Conservation (phyloP, 1,140 invertebrate species). For the Zophobas morio region DNA sequence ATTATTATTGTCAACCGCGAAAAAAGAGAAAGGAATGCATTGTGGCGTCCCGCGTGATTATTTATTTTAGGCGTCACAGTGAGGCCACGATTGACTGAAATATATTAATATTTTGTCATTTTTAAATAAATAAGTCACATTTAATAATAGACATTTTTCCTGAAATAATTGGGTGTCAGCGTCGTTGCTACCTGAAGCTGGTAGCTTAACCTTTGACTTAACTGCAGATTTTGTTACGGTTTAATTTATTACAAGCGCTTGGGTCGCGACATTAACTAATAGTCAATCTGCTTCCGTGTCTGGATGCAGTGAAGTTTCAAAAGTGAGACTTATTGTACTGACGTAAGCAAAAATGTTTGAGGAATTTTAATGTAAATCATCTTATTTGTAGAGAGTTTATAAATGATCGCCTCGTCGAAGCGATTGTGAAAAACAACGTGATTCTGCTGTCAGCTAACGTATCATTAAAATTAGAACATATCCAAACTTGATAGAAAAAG, state of each 20-base stretch:
- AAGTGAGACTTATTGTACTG: too few relatives aligned
- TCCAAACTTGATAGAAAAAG: too few relatives aligned
- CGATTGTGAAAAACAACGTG: too few relatives aligned
- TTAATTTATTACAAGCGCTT: neutral
- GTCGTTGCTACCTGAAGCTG: constrained; percentile 2
- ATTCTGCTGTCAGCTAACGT: too few relatives aligned
- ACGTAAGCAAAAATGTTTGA: too few relatives aligned
- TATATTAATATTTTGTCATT: constrained; percentile 15
- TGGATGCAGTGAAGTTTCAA: too few relatives aligned
- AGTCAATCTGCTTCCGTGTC: neutral
- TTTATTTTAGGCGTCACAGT: constrained; percentile 2
- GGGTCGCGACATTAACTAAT: neutral
- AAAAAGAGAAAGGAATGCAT: neutral
- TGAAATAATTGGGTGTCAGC: constrained; percentile 16
- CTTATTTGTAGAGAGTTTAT: too few relatives aligned
- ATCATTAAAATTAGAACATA: too few relatives aligned
- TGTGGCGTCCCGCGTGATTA: neutral
- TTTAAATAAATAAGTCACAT: constrained; percentile 9
- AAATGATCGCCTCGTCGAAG: too few relatives aligned
- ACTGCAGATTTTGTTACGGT: neutral
- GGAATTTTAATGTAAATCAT: too few relatives aligned
- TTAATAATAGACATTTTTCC: constrained; percentile 12
- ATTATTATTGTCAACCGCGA: neutral
- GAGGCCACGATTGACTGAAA: constrained; percentile 3
- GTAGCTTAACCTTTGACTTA: constrained; percentile 14